A percentile compares a stretch with the other conserved stretches of the same genome.
Evolutionary conservation across 1,140 invertebrate genomes (phyloP).

Genomic region (Diorhabda sublineata): DNA sequence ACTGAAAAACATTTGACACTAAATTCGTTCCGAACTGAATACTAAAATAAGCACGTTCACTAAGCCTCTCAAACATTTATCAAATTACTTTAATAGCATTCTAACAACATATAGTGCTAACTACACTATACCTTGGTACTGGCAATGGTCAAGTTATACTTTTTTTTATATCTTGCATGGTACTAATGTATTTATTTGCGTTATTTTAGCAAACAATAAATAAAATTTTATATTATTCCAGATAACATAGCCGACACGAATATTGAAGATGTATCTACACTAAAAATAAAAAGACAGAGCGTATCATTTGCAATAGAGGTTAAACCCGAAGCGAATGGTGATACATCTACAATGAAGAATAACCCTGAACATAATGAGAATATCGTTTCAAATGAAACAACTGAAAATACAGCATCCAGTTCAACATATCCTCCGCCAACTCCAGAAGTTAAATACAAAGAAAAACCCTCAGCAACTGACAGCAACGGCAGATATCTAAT

Average conservation of each 20-base stretch:
- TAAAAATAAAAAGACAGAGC: conserved; percentile 52
- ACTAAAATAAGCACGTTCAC: no score
- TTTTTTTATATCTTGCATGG: no score
- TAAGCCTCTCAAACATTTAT: background rate
- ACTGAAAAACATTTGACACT: no score
- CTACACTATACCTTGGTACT: no score
- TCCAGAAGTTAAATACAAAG: conserved; percentile 34
- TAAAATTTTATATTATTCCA: background rate
- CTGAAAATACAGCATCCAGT: conserved; percentile 25
- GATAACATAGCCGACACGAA: conserved; percentile 18
- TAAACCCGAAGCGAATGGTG: conserved; percentile 20
- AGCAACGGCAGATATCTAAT: conserved; percentile 48
- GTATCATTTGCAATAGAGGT: conserved; percentile 47
- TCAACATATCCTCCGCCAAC: conserved; percentile 31
- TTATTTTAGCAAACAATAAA: no score
- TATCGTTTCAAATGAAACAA: conserved; percentile 39
- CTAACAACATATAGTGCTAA: no score
- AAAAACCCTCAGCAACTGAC: conserved; percentile 34
- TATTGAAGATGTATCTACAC: conserved; percentile 47
- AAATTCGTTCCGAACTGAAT: no score
- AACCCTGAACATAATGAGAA: conserved; percentile 8
- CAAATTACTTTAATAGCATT: no score
- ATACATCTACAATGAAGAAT: background rate
- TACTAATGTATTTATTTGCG: no score
- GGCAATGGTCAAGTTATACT: no score